Conservation (phyloP, 2,888 invertebrate genomes). For the Drosophila birchii region DNA sequence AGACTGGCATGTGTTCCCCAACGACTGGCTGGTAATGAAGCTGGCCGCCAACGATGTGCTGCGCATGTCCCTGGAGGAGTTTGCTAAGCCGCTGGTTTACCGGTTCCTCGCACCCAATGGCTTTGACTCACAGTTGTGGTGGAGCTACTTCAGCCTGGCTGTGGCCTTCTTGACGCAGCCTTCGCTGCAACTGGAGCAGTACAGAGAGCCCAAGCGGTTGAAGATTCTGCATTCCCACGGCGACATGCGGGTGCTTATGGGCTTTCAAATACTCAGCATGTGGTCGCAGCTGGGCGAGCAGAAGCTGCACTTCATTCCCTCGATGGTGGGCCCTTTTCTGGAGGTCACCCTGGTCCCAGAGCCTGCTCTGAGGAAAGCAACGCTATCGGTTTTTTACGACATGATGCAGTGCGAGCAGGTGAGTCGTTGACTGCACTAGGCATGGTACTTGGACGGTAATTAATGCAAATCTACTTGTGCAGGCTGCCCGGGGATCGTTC, state of each 20-base stretch:
- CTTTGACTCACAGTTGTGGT: conserved; percentile 92
- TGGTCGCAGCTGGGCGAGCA: conserved; percentile 96
- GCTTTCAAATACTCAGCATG: conserved; percentile 94
- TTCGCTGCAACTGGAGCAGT: conserved; percentile 91
- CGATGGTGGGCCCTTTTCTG: conserved; percentile 96
- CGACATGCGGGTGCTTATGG: conserved; percentile 96
- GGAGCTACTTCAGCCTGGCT: conserved; percentile 91
- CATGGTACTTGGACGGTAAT: background rate
- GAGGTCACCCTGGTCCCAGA: conserved; percentile 97
- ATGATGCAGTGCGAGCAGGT: conserved; percentile 96
- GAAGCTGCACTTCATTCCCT: conserved; percentile 95
- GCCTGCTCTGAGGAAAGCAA: conserved; percentile 93
- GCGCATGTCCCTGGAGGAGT: conserved; percentile 93
- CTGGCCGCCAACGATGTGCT: conserved; percentile 95
- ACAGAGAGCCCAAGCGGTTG: conserved; percentile 91
- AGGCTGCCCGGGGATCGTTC: conserved; percentile 92
- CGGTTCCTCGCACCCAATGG: conserved; percentile 91
- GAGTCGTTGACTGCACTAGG: conserved; percentile 1
- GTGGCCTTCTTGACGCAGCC: conserved; percentile 93
- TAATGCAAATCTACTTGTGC: background rate
- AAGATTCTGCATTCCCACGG: conserved; percentile 92
- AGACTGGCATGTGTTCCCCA: conserved; percentile 88
- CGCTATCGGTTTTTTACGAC: conserved; percentile 96
- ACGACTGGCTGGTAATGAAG: conserved; percentile 95
- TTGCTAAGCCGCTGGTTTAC: conserved; percentile 94